phyloP scores from a whole-genome alignment of 1,140 invertebrate species.

The Lethocerus indicus region DNA sequence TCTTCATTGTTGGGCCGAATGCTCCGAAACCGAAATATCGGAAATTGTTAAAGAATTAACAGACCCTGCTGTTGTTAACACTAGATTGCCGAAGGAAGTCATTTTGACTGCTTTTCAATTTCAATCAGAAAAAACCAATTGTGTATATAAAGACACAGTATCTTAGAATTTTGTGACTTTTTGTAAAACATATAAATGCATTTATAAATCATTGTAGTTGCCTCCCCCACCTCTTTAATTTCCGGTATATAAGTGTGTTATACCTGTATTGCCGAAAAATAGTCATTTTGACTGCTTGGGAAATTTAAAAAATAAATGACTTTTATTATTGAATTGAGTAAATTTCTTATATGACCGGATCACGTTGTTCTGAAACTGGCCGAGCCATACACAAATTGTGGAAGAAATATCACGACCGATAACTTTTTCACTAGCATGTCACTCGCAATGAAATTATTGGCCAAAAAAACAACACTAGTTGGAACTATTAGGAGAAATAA shows the following conservation, averaged over 20 bases:
- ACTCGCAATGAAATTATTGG: slow-evolving; percentile 3
- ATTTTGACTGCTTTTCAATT: no score
- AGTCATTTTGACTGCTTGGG: background rate
- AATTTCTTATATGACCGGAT: background rate
- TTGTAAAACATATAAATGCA: background rate
- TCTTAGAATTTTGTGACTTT: background rate
- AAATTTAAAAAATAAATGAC: background rate
- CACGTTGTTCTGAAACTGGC: slow-evolving; percentile 4
- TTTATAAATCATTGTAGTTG: background rate
- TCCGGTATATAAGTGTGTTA: background rate
- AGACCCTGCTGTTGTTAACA: no score
- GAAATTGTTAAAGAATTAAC: no score
- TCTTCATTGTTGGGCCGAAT: no score
- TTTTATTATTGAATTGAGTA: background rate
- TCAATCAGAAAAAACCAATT: no score
- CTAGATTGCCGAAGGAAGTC: no score
- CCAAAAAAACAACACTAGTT: background rate
- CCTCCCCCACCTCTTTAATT: background rate
- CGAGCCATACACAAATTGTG: background rate
- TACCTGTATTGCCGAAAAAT: background rate
- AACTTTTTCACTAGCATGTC: slow-evolving; percentile 5
- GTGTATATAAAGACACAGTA: no score
- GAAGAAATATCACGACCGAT: slow-evolving; percentile 5
- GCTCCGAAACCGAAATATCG: no score
- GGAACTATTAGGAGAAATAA: background rate